phyloP scores from a whole-genome alignment of 2,113 vertebrate genomes.

The Symphodus melops region DNA sequence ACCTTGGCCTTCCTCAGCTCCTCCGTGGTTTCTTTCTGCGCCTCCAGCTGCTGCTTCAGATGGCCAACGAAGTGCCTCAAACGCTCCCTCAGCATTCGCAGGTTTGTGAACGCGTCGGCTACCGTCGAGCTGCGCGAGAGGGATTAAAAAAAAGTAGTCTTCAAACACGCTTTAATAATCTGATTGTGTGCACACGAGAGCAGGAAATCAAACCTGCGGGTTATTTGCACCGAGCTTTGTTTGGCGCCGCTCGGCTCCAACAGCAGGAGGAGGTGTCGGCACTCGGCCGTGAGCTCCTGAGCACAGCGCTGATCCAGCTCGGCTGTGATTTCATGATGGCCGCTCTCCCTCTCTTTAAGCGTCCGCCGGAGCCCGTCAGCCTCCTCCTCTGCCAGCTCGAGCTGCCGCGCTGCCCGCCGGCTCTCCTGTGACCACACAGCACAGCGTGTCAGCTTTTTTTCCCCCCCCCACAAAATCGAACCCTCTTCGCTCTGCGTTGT shows the following conservation, averaged over 20 bases:
- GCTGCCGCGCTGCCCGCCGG: constrained; percentile 19
- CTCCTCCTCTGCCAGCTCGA: constrained; percentile 69
- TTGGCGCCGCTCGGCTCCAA: constrained; percentile 53
- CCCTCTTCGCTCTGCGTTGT: not conserved
- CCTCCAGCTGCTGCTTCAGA: constrained; percentile 71
- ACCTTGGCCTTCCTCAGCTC: constrained; percentile 76
- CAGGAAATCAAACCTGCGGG: constrained; percentile 64
- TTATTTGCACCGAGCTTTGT: not conserved
- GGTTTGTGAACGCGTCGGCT: constrained; percentile 52
- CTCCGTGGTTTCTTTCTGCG: constrained; percentile 54
- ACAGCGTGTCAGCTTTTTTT: constrained; percentile 13
- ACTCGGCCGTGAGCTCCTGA: constrained; percentile 58
- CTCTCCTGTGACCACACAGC: constrained; percentile 69
- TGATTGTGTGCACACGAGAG: not conserved
- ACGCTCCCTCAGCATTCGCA: constrained; percentile 72
- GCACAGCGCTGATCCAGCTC: constrained; percentile 68
- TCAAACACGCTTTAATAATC: not conserved
- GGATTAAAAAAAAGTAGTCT: constrained; percentile 1
- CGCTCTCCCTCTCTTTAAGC: constrained; percentile 60
- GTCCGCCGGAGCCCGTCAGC: constrained; percentile 33
- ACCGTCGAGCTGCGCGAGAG: constrained; percentile 61
- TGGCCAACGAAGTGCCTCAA: constrained; percentile 64
- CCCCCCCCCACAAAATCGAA: not conserved
- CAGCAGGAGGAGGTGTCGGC: constrained; percentile 53
- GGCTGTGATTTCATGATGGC: constrained; percentile 39